Evolutionary conservation across 2,888 invertebrate species (phyloP).

Genomic region (Caenorhabditis sinica): DNA sequence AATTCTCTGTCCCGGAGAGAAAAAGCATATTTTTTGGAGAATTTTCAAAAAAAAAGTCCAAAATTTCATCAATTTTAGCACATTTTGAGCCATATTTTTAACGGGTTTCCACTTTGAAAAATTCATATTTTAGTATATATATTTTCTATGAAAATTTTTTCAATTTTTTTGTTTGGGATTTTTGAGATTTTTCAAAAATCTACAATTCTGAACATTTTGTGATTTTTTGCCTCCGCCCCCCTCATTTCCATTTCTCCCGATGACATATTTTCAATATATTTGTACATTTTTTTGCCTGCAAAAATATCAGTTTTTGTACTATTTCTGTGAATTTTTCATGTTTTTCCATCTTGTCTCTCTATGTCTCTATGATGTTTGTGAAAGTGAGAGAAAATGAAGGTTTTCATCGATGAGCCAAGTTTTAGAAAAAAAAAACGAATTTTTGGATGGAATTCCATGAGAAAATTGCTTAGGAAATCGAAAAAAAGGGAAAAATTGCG

Average conservation of each 20-base stretch:
- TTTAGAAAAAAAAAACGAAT: too few relatives aligned
- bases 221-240: neutral
- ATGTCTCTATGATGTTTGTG: too few relatives aligned
- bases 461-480: too few relatives aligned
- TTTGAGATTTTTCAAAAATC: neutral
- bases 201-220: neutral
- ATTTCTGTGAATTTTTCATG: too few relatives aligned
- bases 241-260: too few relatives aligned
- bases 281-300: neutral
- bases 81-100: neutral
- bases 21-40: neutral
- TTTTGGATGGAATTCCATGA: slow-evolving; percentile 4
- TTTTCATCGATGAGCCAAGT: too few relatives aligned
- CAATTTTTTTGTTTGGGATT: neutral
- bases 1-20: slow-evolving; percentile 52
- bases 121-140: neutral
- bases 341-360: too few relatives aligned
- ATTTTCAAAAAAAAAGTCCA: neutral
- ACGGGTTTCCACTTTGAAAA: neutral
- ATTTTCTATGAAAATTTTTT: slow-evolving; percentile 11
- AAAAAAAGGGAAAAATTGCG: slow-evolving; percentile 18
- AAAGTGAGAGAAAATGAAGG: too few relatives aligned
- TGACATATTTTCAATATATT: slow-evolving; percentile 9
- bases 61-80: neutral
- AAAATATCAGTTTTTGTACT: slow-evolving; percentile 28